phyloP scores from a whole-genome alignment of 1,140 invertebrate genomes.

The Meloidogyne chitwoodi region DNA sequence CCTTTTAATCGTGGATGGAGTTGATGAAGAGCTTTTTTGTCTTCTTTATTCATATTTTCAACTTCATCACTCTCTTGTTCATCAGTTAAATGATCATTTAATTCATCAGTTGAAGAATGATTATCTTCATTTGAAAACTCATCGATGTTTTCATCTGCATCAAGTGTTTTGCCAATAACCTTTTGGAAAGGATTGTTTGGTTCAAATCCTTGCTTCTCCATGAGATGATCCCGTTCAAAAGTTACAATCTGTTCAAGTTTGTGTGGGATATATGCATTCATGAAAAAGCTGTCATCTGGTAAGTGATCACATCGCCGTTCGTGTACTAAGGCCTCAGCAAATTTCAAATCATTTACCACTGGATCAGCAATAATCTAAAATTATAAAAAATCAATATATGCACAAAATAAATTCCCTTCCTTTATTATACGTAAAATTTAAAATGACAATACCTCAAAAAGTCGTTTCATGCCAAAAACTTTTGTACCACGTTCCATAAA shows the following conservation, averaged over 20 bases:
- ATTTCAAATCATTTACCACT: conserved; percentile 68
- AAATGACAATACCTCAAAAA: conserved; percentile 80
- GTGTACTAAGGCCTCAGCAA: conserved; percentile 63
- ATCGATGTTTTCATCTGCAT: not conserved
- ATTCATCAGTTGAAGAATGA: not conserved
- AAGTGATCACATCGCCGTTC: conserved; percentile 70
- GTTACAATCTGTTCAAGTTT: conserved; percentile 84
- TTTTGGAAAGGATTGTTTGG: conserved; percentile 63
- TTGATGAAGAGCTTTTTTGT: conserved; percentile 27
- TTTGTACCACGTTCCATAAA: conserved; percentile 82
- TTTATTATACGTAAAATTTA: conserved; percentile 75
- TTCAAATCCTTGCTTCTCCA: conserved; percentile 71
- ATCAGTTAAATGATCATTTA: not conserved
- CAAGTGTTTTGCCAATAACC: conserved; percentile 49
- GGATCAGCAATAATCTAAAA: conserved; percentile 73
- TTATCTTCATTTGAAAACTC: not conserved
- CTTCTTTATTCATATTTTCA: not conserved
- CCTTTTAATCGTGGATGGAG: conserved; percentile 64
- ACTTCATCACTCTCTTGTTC: conserved; percentile 21
- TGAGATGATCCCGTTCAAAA: conserved; percentile 79
- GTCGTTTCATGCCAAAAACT: conserved; percentile 80
- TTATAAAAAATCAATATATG: not conserved
- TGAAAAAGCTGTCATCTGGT: conserved; percentile 78
- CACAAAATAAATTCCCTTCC: not conserved
- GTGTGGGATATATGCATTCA: conserved; percentile 87